Evolutionary conservation across 1,140 invertebrate genomes (phyloP), one percentile per base, ranked within the genome.

Genomic region (Trichoplusia ni): DNA sequence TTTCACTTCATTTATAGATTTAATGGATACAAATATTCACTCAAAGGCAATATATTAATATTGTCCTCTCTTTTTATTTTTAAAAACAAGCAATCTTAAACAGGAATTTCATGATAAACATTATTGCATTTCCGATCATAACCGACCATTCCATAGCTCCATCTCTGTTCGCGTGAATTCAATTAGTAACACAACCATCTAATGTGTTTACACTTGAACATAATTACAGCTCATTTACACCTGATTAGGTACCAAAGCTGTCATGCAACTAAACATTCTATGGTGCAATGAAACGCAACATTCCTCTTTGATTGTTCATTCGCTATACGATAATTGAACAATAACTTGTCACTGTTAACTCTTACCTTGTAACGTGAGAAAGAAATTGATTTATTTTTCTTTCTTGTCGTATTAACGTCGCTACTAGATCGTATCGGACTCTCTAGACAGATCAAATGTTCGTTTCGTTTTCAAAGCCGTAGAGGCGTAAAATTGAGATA

Each of bases 401-500:
- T 71, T 72, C 73, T 74, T 73, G 67, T 83, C 74, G 75, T 74
- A 86, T 83, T 84, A 86, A 86, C 78, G 85, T 88, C 82, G 73
- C 60, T 64, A 62, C 66, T 62, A 80, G 80, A 85, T 77, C 64
- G 65, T 88, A 84, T 86, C 82, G 69, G 63, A 56, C 73, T 74
- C 70, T 68, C 70, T 77, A 76, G 77, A 73, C 79, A 79, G 77
- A 84, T 84, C 77, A 78, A 81, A 77, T 79, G 75, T 76, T 78
- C 79, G 74, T 64, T 61, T 74, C 74, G 68, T 81, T 79, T 86
- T 88, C 71, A 64, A 69, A 80, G 64, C 68, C 66, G 71, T 59
- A 73, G 79, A 72, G 64, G 81, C 81, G 77, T 78, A 77, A 82
- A 87, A 88, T 84, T 86, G 69, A 78, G 83, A 84, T 84, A 83